phyloP scores from a whole-genome alignment of 2,113 vertebrate species.

The Micromys minutus region DNA sequence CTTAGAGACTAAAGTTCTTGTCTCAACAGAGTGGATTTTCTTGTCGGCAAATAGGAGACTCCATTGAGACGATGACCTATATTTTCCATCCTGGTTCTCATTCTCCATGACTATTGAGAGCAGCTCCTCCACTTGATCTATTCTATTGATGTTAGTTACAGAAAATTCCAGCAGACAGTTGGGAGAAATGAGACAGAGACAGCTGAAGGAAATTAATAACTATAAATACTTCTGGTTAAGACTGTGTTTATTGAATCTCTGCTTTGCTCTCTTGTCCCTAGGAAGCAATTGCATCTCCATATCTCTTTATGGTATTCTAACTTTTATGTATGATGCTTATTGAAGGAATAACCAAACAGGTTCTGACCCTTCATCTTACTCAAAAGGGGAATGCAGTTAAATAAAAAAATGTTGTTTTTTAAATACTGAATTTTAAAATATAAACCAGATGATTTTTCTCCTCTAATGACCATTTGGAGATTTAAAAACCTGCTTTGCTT shows the following conservation, averaged over 20 bases:
- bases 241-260: neutral
- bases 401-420: neutral
- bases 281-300: neutral
- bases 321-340: neutral
- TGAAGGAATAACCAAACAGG: neutral
- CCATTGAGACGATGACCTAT: neutral
- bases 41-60: neutral
- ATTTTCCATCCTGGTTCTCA: neutral
- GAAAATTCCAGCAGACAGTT: constrained; percentile 17
- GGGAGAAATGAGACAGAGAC: neutral
- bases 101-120: neutral
- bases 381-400: neutral
- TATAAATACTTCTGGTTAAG: neutral
- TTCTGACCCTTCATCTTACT: neutral
- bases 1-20: neutral
- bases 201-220: neutral
- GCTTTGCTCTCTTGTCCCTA: neutral
- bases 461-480: neutral
- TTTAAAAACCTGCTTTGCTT: neutral
- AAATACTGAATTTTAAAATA: neutral
- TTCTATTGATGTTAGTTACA: neutral
- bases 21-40: neutral
- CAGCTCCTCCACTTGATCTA: neutral
- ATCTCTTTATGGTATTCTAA: neutral
- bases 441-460: neutral